Conservation (phyloP, 2,113 vertebrate species). For the Halichoeres trimaculatus region DNA sequence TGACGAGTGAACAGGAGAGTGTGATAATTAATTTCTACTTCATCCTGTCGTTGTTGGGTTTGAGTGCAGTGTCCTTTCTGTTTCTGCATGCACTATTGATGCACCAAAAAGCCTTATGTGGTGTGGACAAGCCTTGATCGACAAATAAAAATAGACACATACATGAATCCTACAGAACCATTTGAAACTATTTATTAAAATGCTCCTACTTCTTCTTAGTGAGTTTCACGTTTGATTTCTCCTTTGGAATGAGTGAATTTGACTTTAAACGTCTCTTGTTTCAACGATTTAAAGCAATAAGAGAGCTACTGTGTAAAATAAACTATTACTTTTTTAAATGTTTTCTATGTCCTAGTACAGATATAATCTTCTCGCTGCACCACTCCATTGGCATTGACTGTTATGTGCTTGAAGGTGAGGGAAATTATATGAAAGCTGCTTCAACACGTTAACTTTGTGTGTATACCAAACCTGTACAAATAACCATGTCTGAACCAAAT, state of each 20-base stretch:
- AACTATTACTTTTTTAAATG: neutral
- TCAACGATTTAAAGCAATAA: constrained; percentile 3
- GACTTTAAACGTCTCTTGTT: neutral
- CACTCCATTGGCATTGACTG: constrained; percentile 35
- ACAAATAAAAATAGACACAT: neutral
- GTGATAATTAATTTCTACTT: constrained; percentile 50
- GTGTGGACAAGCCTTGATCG: constrained; percentile 15
- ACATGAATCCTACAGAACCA: neutral
- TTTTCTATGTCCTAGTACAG: too few relatives aligned
- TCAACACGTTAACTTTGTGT: neutral
- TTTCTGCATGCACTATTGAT: constrained; percentile 60
- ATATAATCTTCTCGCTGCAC: neutral
- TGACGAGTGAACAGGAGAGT: constrained; percentile 35
- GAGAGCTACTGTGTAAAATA: neutral
- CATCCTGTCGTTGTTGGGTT: constrained; percentile 27
- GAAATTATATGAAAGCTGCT: neutral
- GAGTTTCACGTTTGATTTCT: neutral
- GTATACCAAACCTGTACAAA: neutral
- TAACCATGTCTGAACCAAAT: neutral
- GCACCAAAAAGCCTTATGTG: constrained; percentile 56
- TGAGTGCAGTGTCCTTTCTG: constrained; percentile 39
- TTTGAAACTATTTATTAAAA: neutral
- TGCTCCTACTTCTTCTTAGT: neutral
- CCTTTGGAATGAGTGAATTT: neutral
- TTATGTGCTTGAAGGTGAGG: constrained; percentile 2